phyloP scores from a whole-genome alignment of 2,888 invertebrate species.

The Desoria tigrina region DNA sequence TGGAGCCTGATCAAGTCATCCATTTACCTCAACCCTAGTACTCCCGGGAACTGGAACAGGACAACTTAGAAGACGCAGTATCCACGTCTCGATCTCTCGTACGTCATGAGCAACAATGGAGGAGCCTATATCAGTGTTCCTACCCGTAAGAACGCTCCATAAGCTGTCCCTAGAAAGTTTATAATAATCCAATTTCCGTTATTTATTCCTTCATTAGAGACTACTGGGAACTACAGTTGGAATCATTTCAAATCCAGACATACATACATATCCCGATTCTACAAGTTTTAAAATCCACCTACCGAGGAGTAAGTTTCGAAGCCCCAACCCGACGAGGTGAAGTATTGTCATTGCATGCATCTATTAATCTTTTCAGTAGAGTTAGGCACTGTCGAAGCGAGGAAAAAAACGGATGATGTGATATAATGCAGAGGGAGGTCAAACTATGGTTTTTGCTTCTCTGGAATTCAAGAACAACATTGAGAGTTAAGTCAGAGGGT shows the following conservation, averaged over 20 bases:
- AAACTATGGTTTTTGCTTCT: slow-evolving; percentile 87
- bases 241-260: background rate
- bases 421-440: slow-evolving; percentile 94
- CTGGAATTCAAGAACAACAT: slow-evolving; percentile 66
- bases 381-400: slow-evolving; percentile 97
- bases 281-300: slow-evolving; percentile 51
- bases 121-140: slow-evolving; percentile 71
- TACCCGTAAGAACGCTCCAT: slow-evolving; percentile 91
- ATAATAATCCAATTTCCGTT: slow-evolving; percentile 15
- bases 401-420: slow-evolving; percentile 98
- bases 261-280: background rate
- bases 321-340: slow-evolving; percentile 85
- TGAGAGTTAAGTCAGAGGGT: no score
- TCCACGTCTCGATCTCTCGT: slow-evolving; percentile 98
- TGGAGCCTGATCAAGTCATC: background rate
- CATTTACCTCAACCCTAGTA: slow-evolving; percentile 70
- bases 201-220: slow-evolving; percentile 18
- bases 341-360: slow-evolving; percentile 94
- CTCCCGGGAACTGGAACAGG: slow-evolving; percentile 98
- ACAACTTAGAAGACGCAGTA: slow-evolving; percentile 88
- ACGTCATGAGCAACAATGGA: slow-evolving; percentile 93
- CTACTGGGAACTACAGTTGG: background rate
- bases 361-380: slow-evolving; percentile 91
- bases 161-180: slow-evolving; percentile 79
- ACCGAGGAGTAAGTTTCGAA: slow-evolving; percentile 83